Evolutionary conservation across 2,888 invertebrate genomes (phyloP), one percentile per base, ranked within the genome.

Genomic region (Athrips mouffetella): DNA sequence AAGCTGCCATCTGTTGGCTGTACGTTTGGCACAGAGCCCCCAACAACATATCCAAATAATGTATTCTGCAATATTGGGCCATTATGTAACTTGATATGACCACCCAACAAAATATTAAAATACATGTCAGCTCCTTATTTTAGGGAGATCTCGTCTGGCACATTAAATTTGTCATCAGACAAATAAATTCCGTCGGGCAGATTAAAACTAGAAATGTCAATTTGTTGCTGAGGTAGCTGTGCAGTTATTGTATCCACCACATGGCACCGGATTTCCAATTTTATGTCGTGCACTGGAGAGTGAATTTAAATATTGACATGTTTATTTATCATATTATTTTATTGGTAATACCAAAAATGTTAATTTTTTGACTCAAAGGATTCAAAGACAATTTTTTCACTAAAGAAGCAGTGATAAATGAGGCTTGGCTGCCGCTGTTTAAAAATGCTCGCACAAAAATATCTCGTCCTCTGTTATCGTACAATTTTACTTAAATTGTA

Each of bases 51-150:
- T 1, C 54, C 54, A 51, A 58, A 58, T 3, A 48, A 8, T 7
- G 55, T 58, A 40, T 59, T 57, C 48, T 57, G 54, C n/a, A 56
- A 37, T 23, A 51, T 42, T 20, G 35, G 47, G 11, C 52, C 51
- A 48, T 48, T 42, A 5, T 30, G n/a, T 15, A 50, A 15, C 20
- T 53, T 53, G 31, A 55, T 47, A 11, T 27, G 30, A 23, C 49
- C 47, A 42, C 45, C 21, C 3, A 45, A 23, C 15, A 57, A 25
- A 21, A 41, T 41, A 8, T 50, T 49, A 30, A 58, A 55, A 41
- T 50, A 54, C 13, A 58, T 13, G 29, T 56, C 53, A 15, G 54
- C 52, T 18, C 54, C 56, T 2, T 54, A 48, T 8, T 53, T 31
- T 2, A 55, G 20, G 27, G 45, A 46, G 6, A 58, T 52, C 3